Percentiles rank a stretch among this genome's conserved stretches.
Evolutionary conservation across 2,888 invertebrate genomes (phyloP).

Genomic region (Miltochrista miniata): DNA sequence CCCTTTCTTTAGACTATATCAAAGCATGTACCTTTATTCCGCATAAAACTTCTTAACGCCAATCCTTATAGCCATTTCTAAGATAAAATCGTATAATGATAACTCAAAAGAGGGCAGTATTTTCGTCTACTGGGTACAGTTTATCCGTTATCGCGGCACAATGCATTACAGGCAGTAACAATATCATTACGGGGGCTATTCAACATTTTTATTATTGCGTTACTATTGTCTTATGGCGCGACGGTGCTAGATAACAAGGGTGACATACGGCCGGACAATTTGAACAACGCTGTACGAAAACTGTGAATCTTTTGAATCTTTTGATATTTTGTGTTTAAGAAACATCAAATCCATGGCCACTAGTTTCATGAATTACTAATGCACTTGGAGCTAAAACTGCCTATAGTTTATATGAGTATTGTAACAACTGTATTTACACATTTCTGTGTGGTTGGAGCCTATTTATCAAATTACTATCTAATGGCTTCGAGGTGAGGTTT

Average conservation of each 20-base stretch:
- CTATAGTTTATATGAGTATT: too few relatives aligned
- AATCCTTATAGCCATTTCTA: constrained; percentile 10
- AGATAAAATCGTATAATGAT: constrained; percentile 23
- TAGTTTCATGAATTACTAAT: too few relatives aligned
- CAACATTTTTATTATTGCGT: constrained; percentile 84
- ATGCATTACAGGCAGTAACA: constrained; percentile 77
- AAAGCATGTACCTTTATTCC: too few relatives aligned
- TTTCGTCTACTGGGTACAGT: constrained; percentile 80
- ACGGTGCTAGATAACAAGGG: constrained; percentile 68
- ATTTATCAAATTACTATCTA: too few relatives aligned
- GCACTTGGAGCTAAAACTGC: too few relatives aligned
- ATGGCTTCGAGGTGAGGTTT: too few relatives aligned
- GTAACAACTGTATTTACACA: too few relatives aligned
- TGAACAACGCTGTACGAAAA: background rate
- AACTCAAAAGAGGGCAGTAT: constrained; percentile 32
- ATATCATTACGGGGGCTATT: constrained; percentile 82
- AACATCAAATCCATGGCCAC: too few relatives aligned
- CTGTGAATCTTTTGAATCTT: background rate
- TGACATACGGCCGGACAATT: constrained; percentile 41
- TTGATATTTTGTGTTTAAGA: background rate
- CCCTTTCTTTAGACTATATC: too few relatives aligned
- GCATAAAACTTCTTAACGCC: background rate
- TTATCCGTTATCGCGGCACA: constrained; percentile 81
- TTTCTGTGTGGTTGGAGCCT: too few relatives aligned
- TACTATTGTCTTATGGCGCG: constrained; percentile 83